Evolutionary conservation across 2,888 invertebrate species (phyloP).

Genomic region (Tetranychus truncatus): DNA sequence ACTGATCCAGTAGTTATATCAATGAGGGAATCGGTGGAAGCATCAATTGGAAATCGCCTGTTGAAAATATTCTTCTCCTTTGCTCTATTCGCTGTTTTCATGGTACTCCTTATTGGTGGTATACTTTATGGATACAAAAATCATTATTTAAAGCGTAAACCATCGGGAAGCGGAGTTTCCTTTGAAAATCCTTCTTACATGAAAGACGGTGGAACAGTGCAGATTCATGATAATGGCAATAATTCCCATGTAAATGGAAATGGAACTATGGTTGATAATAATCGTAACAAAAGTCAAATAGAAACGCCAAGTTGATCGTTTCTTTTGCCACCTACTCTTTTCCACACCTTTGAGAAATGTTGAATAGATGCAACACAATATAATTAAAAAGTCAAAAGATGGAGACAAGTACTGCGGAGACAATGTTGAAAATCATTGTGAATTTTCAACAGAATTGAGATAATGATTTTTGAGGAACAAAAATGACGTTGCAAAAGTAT

Average conservation of each 20-base stretch:
- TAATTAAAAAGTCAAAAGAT: no score
- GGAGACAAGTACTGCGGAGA: no score
- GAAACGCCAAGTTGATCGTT: not conserved
- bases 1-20: constrained; percentile 44
- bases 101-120: constrained; percentile 44
- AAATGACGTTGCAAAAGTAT: no score
- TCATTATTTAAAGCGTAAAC: constrained; percentile 19
- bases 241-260: not conserved
- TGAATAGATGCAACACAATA: no score
- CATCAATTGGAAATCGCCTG: constrained; percentile 11
- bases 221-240: constrained; percentile 12
- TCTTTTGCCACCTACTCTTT: not conserved
- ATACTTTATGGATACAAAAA: constrained; percentile 33
- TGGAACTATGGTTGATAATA: not conserved
- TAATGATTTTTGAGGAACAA: no score
- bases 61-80: constrained; percentile 40
- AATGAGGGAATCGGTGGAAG: constrained; percentile 8
- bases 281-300: constrained; percentile 7
- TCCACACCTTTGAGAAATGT: not conserved
- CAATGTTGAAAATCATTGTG: no score
- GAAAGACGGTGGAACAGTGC: constrained; percentile 23
- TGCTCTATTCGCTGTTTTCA: constrained; percentile 45
- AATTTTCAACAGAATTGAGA: no score
- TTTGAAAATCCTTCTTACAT: constrained; percentile 28
- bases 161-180: constrained; percentile 24